Conservation (phyloP, 2,888 invertebrate species). For the Drosophila bunnanda region DNA sequence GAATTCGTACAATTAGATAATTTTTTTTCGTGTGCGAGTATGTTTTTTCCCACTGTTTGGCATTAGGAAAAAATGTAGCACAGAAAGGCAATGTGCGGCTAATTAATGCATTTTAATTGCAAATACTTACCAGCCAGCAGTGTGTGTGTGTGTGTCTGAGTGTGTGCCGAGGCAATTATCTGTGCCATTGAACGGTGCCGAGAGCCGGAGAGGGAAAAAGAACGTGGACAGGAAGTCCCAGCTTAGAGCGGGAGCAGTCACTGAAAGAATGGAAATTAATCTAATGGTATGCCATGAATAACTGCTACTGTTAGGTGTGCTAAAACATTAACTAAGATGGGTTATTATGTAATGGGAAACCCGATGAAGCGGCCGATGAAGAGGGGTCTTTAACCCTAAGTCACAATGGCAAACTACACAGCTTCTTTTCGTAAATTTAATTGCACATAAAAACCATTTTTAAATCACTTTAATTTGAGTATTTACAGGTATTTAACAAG, state of each 20-base stretch:
- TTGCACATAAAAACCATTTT: not conserved
- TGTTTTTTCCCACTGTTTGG: conserved; percentile 38
- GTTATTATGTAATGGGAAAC: conserved; percentile 13
- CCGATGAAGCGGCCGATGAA: not conserved
- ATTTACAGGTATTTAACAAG: no score
- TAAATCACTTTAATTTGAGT: no score
- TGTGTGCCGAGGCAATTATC: conserved; percentile 68
- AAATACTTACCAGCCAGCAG: conserved; percentile 27
- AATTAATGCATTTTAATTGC: conserved; percentile 78
- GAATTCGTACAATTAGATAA: conserved; percentile 63
- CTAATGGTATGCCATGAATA: conserved; percentile 37
- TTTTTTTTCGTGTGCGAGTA: conserved; percentile 35
- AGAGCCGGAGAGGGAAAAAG: conserved; percentile 38
- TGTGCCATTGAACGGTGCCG: conserved; percentile 75
- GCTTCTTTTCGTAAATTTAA: not conserved
- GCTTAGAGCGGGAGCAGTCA: conserved; percentile 38
- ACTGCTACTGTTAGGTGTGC: conserved; percentile 34
- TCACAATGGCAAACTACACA: not conserved
- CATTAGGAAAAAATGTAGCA: conserved; percentile 62
- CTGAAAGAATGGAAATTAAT: conserved; percentile 37
- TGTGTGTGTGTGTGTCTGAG: conserved; percentile 39
- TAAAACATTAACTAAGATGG: conserved; percentile 5
- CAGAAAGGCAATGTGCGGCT: conserved; percentile 67
- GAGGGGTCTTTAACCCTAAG: conserved; percentile 2
- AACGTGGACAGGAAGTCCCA: conserved; percentile 65